Evolutionary conservation across 2,888 invertebrate genomes (phyloP).

Genomic region (Tenthredo scrophulariae): DNA sequence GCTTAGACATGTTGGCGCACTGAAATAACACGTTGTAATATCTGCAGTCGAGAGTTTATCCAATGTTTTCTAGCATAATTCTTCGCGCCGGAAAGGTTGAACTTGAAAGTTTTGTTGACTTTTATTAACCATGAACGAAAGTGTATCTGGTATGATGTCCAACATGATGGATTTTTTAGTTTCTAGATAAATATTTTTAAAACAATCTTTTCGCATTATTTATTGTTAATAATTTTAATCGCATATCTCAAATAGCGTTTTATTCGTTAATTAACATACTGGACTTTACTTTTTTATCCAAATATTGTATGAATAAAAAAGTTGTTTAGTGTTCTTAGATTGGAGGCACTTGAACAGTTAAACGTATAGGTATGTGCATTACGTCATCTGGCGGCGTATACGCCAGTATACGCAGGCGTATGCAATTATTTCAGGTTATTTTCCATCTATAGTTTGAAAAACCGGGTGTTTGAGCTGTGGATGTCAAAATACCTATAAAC

Average conservation of each 20-base stretch:
- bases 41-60: neutral
- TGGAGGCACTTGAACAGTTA: neutral
- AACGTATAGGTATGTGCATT: neutral
- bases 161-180: neutral
- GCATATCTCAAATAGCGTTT: neutral
- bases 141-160: neutral
- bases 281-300: neutral
- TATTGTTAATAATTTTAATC: neutral
- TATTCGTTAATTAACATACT: neutral
- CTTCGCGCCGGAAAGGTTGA: conserved; percentile 15
- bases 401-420: neutral
- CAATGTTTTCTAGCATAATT: neutral
- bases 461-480: neutral
- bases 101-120: conserved; percentile 11
- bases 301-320: neutral
- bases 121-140: neutral
- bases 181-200: neutral
- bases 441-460: neutral
- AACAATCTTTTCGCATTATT: neutral
- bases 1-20: neutral
- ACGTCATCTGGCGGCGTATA: neutral
- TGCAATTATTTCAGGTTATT: conserved; percentile 8
- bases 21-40: neutral
- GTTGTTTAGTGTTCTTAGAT: neutral
- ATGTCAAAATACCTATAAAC: neutral